These are phyloP conservation scores for Chironomus striatipennis DNA, from an alignment of 1,140 invertebrate genomes.

Conservation along the genomic window DNA sequence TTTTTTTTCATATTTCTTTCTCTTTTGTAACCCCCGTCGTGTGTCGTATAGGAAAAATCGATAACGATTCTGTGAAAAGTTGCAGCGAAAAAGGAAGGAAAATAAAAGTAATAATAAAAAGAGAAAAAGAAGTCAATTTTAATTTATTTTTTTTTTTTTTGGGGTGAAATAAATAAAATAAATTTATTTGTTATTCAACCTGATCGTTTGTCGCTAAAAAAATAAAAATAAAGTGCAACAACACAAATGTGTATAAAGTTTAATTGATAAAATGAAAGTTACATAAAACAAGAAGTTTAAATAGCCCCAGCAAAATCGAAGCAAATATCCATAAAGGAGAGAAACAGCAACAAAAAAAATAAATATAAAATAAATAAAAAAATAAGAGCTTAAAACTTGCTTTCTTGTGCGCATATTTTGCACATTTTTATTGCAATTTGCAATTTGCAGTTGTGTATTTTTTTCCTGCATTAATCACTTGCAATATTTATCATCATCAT, in stretches of 20 bases:
- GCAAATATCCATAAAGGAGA: not conserved
- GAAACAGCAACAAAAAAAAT: too few relatives aligned
- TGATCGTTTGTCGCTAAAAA: not conserved
- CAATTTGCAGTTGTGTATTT: not conserved
- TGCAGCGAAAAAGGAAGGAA: not conserved
- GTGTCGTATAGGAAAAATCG: not conserved
- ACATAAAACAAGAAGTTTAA: slow-evolving; percentile 19
- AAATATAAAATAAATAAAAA: too few relatives aligned
- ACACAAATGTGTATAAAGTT: slow-evolving; percentile 5
- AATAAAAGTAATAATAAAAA: not conserved
- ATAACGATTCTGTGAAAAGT: not conserved
- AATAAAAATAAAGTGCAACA: not conserved
- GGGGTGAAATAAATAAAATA: too few relatives aligned
- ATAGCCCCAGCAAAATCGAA: not conserved
- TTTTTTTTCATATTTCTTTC: not conserved
- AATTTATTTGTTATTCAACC: too few relatives aligned
- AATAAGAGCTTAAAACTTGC: slow-evolving; percentile 16
- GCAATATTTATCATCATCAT: too few relatives aligned
- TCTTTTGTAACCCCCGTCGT: not conserved
- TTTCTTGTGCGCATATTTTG: slow-evolving; percentile 3
- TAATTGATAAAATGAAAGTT: slow-evolving; percentile 23
- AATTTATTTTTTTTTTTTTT: too few relatives aligned
- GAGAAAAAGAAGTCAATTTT: not conserved
- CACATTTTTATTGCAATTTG: not conserved
- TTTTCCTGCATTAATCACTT: too few relatives aligned